These are phyloP conservation scores for Mechanitis mazaeus DNA, from an alignment of 2,888 invertebrate genomes.

Conservation along the genomic window DNA sequence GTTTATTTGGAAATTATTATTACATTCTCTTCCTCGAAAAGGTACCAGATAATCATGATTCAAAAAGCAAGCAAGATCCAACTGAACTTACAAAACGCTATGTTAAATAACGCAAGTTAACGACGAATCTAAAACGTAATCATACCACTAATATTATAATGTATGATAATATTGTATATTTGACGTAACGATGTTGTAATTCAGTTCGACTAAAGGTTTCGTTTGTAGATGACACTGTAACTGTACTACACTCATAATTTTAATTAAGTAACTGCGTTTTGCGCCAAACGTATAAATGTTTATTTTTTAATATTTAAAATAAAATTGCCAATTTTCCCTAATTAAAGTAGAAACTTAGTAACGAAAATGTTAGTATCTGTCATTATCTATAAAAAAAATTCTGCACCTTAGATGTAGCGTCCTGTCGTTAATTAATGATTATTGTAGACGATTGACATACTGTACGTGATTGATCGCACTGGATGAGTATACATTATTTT, in stretches of 20 bases:
- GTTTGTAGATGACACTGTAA: background rate
- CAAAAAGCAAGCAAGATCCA: constrained; percentile 2
- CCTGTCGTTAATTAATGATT: background rate
- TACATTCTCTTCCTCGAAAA: background rate
- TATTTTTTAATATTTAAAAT: background rate
- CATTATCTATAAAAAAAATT: constrained; percentile 8
- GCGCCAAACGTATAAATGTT: constrained; percentile 21
- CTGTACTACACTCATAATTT: background rate
- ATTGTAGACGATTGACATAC: too few relatives aligned
- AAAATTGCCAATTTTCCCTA: background rate
- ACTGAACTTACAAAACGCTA: constrained; percentile 1
- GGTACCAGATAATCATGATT: constrained; percentile 4
- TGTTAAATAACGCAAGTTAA: background rate
- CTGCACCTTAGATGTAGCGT: constrained; percentile 1
- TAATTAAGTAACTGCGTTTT: constrained; percentile 15
- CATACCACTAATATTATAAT: background rate
- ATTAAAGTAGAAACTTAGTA: constrained; percentile 17
- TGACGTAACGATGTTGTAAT: constrained; percentile 1
- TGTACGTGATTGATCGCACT: too few relatives aligned
- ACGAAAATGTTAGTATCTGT: constrained; percentile 5
- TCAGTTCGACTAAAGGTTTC: background rate
- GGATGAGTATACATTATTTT: too few relatives aligned
- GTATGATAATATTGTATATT: background rate
- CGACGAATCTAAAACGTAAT: background rate
- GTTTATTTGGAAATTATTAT: background rate